Evolutionary conservation across 2,888 invertebrate species (phyloP), one percentile per base, ranked within the genome.

Genomic region (Ferdinandea cuprea): DNA sequence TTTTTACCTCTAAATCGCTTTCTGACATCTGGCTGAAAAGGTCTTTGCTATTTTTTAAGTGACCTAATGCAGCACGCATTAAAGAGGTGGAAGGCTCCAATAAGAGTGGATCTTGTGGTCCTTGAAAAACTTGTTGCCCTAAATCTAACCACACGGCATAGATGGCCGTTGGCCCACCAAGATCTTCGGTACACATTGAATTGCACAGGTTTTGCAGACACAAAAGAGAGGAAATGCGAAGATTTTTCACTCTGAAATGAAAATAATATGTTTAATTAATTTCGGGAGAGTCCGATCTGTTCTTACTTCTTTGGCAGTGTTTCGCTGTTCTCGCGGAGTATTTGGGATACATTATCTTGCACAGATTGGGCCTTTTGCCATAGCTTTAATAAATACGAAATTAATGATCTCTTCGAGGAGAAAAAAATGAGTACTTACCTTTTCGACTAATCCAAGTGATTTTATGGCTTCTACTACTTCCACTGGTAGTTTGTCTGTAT

Each of bases 1-100:
- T 25, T 28, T 68, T 74, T 72, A 89, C 88, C 90, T 93, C 92
- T 84, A 94, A 92, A 88, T 94, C 94, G 52, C 91, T 90, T 59
- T 93, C 86, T 5, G 92, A 92, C 87, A 94, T 90, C 86, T 93
- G 92, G 85, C 91, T 91, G 85, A 94, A 94, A 44, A 93, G 89
- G 3, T 90, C 89, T 50, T 91, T 89, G 2, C 89, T 88, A 19
- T 91, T 89, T 85, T 93, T 93, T 54, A 95, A 92, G 90, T 94
- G 94, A 87, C 94, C 94, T 44, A 95, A 90, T 1, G 94, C 92
- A n/a, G 95, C 94, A 86, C 95, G 92, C 94, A 96, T 94, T 0
- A 95, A 93, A 3, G 95, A 93, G 0, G 95, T 95, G 1, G 94
- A 93, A 0, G 95, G 94, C 88, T 95, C 96, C 44, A 94, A 87